Evolutionary conservation across 2,797 vertebrate genomes (phyloP), one percentile per base, ranked within the genome.

Genomic region (Lepus townsendii): DNA sequence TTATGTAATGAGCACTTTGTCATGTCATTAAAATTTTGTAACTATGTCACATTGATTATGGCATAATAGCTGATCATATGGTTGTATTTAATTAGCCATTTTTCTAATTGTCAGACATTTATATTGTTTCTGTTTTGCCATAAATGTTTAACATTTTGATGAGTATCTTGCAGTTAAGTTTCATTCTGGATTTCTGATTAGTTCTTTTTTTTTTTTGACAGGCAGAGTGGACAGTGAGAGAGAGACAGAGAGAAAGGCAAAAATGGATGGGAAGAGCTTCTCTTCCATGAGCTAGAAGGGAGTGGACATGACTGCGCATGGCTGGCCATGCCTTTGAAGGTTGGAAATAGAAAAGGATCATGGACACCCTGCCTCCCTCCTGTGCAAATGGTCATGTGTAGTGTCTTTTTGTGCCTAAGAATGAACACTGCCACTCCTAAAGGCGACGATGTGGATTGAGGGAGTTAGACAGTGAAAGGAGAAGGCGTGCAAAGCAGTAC

Each of bases 101-200:
- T 90, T 90, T 87, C 65, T 87, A n/a, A 92, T 62, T 90, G 82
- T 84, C 76, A 92, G 24, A 69, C 5, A 69, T 73, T 68, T 54
- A 17, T 72, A 20, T 60, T 92, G 47, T 69, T 92, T 91, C 42
- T 5, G 50, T 65, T 65, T 87, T 78, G 19, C 69, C 84, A 71
- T 0, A 47, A 79, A 71, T 88, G 83, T 80, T 85, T 76, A 85
- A 84, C 11, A 75, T 27, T 66, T 84, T 79, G 78, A 60, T 94
- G 60, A 75, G 35, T 38, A 54, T 90, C 32, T 94, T 83, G 47
- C 79, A 88, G 26, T 57, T 76, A 78, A 71, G 30, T 52, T 14
- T 72, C 87, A 86, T 83, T 38, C 17, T 54, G 83, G 80, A 50
- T 87, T 94, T 94, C 57, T 73, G 47, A 52, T 84, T 66, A 79